phyloP scores from a whole-genome alignment of 2,888 invertebrate genomes.

The Rhimphoctona megacephalus region DNA sequence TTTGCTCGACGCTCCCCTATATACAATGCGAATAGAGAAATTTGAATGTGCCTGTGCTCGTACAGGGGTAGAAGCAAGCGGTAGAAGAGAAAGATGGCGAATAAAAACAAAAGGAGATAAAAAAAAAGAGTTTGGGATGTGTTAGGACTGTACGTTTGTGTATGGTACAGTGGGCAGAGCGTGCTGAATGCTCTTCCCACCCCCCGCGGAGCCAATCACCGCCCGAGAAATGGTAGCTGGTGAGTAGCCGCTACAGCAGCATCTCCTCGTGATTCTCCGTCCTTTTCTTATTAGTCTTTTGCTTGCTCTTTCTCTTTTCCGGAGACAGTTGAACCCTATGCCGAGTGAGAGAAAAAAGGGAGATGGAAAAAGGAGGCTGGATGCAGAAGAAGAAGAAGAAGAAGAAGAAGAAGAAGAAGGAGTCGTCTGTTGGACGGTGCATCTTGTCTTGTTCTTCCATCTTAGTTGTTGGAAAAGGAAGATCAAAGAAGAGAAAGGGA shows the following conservation, averaged over 20 bases:
- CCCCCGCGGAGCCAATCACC: constrained; percentile 85
- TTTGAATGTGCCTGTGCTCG: constrained; percentile 81
- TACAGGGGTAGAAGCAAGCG: constrained; percentile 72
- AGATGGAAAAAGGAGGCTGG: constrained; percentile 72
- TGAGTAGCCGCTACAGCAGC: constrained; percentile 75
- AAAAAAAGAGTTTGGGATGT: constrained; percentile 20
- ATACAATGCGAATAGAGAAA: constrained; percentile 77
- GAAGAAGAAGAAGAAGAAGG: no score
- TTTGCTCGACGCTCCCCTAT: no score
- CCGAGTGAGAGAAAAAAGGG: constrained; percentile 52
- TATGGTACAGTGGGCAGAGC: constrained; percentile 67
- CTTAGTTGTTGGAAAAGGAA: constrained; percentile 21
- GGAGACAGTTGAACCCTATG: constrained; percentile 61
- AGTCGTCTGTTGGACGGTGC: constrained; percentile 13
- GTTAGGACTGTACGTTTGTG: constrained; percentile 13
- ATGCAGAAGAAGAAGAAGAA: constrained; percentile 53
- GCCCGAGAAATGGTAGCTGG: constrained; percentile 84
- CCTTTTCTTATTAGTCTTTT: constrained; percentile 27
- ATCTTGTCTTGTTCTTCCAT: constrained; percentile 29
- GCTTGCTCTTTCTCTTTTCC: constrained; percentile 9
- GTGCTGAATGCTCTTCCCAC: constrained; percentile 80
- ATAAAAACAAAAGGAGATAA: constrained; percentile 14
- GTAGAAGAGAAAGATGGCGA: constrained; percentile 17
- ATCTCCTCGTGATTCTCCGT: constrained; percentile 36
- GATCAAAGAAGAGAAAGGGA: constrained; percentile 23